phyloP scores from a whole-genome alignment of 2,888 invertebrate species.

The Chironomus tentans region DNA sequence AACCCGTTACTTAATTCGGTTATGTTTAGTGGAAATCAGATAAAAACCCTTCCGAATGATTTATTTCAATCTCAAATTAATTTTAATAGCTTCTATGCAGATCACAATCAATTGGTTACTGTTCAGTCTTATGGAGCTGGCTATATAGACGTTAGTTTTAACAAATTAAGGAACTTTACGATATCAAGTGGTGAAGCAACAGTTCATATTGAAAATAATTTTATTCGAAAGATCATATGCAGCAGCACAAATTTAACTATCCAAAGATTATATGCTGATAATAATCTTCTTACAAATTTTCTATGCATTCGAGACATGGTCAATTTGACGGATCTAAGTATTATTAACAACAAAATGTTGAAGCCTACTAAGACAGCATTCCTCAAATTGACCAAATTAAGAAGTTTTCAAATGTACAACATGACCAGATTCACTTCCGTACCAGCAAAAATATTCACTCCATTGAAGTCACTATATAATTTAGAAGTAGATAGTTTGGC shows the following conservation, averaged over 20 bases:
- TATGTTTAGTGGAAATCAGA: background rate
- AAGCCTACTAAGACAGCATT: background rate
- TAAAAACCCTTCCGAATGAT: background rate
- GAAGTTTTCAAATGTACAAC: background rate
- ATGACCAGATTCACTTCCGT: background rate
- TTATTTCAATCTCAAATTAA: background rate
- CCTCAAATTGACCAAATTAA: background rate
- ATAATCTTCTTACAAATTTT: background rate
- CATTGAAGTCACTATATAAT: background rate
- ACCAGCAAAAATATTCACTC: background rate
- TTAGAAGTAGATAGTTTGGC: background rate
- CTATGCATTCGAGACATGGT: background rate
- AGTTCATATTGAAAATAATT: background rate
- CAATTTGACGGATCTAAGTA: background rate
- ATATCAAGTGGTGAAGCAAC: background rate
- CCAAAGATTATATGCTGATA: background rate
- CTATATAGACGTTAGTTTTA: background rate
- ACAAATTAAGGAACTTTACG: background rate
- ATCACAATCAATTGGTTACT: too few relatives aligned
- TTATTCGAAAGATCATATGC: background rate
- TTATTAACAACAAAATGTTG: background rate
- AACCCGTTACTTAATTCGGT: background rate
- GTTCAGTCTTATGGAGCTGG: background rate
- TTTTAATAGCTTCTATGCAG: background rate
- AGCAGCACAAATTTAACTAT: background rate